Conservation (phyloP, 2,797 vertebrate genomes). For the Neosilurus mollespiculum region DNA sequence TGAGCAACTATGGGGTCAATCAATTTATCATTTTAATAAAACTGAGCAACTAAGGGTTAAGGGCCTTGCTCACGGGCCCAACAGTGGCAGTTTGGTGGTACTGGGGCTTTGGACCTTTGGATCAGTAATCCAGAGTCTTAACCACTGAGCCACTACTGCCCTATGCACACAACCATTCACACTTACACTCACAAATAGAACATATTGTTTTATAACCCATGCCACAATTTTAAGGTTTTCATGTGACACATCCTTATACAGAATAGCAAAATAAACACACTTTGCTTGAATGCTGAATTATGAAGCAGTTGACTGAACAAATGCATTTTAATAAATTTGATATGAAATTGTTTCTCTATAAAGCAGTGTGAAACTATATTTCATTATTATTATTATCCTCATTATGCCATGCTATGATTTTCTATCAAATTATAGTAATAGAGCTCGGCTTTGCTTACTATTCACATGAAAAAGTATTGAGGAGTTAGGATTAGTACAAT, state of each 20-base stretch:
- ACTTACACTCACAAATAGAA: too few species aligned
- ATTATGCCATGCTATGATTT: not conserved
- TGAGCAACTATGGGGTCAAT: too few species aligned
- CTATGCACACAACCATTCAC: too few species aligned
- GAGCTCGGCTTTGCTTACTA: not conserved
- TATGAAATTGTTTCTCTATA: not conserved
- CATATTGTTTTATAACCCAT: not conserved
- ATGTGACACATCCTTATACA: not conserved
- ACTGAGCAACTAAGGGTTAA: too few species aligned
- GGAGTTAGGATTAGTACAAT: not conserved
- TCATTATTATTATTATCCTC: slow-evolving; percentile 11
- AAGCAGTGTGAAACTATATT: not conserved
- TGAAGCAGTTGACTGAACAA: not conserved
- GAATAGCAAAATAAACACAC: not conserved
- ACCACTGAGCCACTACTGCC: too few species aligned
- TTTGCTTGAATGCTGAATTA: not conserved
- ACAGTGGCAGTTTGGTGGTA: too few species aligned
- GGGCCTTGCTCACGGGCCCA: too few species aligned
- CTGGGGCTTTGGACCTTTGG: too few species aligned
- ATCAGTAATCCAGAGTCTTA: too few species aligned
- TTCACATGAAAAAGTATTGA: not conserved
- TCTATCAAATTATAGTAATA: not conserved
- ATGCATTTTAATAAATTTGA: not conserved
- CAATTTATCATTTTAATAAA: too few species aligned
- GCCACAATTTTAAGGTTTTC: not conserved